Base-by-base conservation (phyloP, 92 coral and sea anemone genomes). In the Desmophyllum pertusum region DNA sequence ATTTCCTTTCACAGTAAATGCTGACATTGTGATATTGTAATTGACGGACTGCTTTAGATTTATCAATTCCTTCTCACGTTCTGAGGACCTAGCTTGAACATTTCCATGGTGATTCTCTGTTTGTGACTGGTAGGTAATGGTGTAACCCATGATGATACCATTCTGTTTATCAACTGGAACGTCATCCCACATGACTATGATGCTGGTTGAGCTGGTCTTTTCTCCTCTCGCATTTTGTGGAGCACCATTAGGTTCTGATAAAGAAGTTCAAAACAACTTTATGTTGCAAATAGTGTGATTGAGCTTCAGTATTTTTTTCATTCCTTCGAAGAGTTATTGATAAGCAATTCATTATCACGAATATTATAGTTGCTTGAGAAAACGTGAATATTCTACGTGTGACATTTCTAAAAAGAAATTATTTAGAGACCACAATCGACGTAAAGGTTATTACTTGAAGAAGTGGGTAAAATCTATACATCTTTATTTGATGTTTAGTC, bases 111-210 rank as follows among this genome's bases (percentile, higher is more conserved):
- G n/a, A n/a, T n/a, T n/a, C n/a, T 23, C 41, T 40, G 15, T 25
- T 81, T 63, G 80, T 94, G 81, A 59, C 71, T 72, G 15, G 92
- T 75, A 62, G 94, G n/a, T n/a, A n/a, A n/a, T n/a, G n/a, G n/a
- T 88, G 85, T 94, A 94, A 23, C 89, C 86, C 1, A 29, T 72
- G 33, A 94, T 75, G 18, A 68, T 55, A 30, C 98, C 98, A 51
- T 92, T 81, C 38, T 73, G 89, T 61, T 66, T 41, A 8, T 86
- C 88, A 2, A 23, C 23, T 9, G 42, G 43, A 37, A 33, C 72
- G 0, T 67, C 45, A 17, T 38, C 45, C 72, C 72, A 67, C 14
- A 0, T 88, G 53, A 85, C 96, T 88, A 19, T 41, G 68, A 37
- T 69, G 21, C 46, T 55, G 42, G 40, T 57, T 33, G 77, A 70